Conservation (phyloP, 2,113 vertebrate genomes). For the Ptilonorhynchus violaceus region DNA sequence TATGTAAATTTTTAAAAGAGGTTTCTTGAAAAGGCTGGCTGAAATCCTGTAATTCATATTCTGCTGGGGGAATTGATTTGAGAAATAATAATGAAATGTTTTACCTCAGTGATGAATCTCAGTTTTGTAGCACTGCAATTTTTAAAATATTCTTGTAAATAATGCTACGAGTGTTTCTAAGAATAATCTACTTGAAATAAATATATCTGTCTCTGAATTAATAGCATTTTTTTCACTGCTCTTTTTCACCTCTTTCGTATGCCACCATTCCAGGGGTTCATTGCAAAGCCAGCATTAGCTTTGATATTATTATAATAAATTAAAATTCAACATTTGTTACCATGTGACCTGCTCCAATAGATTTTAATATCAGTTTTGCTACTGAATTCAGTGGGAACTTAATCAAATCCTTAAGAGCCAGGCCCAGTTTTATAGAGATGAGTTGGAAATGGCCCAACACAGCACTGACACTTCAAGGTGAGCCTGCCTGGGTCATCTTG, state of each 20-base stretch:
- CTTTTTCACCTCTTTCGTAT: slow-evolving; percentile 21
- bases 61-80: slow-evolving; percentile 66
- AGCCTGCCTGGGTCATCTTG: neutral
- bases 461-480: neutral
- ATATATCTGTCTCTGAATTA: slow-evolving; percentile 42
- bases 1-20: slow-evolving; percentile 74
- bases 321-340: neutral
- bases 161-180: slow-evolving; percentile 59
- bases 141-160: slow-evolving; percentile 61
- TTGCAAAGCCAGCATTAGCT: slow-evolving; percentile 3
- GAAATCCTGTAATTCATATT: slow-evolving; percentile 73
- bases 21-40: slow-evolving; percentile 71
- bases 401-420: neutral
- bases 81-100: slow-evolving; percentile 73
- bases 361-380: neutral
- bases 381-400: neutral
- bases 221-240: neutral
- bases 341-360: neutral
- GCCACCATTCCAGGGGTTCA: neutral
- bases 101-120: slow-evolving; percentile 64
- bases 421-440: neutral
- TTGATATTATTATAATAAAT: slow-evolving; percentile 21
- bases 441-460: neutral
- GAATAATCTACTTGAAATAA: slow-evolving; percentile 62
- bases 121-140: slow-evolving; percentile 52